phyloP scores from a whole-genome alignment of 2,113 vertebrate genomes.

The Papio anubis region DNA sequence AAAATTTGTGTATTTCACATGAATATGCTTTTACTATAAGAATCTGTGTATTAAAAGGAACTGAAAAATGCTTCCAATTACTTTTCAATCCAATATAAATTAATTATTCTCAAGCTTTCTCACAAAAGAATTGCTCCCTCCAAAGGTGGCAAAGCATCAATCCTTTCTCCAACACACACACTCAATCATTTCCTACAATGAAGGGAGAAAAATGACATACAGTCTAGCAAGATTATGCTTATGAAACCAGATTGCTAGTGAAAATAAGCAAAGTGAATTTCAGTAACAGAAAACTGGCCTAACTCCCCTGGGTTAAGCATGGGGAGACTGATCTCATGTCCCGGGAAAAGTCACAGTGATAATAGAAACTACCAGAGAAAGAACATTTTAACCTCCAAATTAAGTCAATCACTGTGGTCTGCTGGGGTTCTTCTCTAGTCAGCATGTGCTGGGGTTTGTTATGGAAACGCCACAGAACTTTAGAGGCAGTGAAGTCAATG shows the following conservation, averaged over 20 bases:
- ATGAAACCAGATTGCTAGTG: conserved; percentile 44
- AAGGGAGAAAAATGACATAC: conserved; percentile 3
- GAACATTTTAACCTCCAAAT: conserved; percentile 34
- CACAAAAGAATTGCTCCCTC: neutral
- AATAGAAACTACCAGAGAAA: conserved; percentile 32
- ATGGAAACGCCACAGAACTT: neutral
- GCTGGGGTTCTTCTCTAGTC: neutral
- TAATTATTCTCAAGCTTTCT: neutral
- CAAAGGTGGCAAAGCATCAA: neutral
- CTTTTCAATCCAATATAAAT: neutral
- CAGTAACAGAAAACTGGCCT: conserved; percentile 22
- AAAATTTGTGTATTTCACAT: neutral
- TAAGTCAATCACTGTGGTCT: neutral
- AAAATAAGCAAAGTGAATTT: conserved; percentile 64
- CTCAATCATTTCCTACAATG: neutral
- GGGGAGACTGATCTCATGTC: conserved; percentile 43
- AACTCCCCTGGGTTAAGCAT: neutral
- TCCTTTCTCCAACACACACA: neutral
- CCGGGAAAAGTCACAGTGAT: conserved; percentile 18
- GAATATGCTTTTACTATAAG: neutral
- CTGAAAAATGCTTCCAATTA: neutral
- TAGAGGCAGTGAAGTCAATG: neutral
- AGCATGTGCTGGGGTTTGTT: neutral
- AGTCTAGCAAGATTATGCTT: conserved; percentile 26
- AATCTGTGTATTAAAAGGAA: neutral